Evolutionary conservation across 2,888 invertebrate species (phyloP).

Genomic region (Stenotaenia linearis): DNA sequence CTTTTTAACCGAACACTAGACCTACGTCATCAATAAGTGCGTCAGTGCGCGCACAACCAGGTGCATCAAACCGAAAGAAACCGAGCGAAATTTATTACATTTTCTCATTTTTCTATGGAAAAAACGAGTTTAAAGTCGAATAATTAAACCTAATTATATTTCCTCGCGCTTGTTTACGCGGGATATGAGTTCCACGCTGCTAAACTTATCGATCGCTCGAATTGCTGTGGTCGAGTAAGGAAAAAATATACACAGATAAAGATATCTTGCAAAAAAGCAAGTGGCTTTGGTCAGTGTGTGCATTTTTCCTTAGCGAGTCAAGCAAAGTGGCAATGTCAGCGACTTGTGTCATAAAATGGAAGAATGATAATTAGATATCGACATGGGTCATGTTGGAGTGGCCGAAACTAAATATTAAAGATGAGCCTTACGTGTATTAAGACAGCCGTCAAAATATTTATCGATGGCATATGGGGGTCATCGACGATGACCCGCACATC

Average conservation of each 20-base stretch:
- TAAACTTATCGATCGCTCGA: background rate
- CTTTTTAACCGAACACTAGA: constrained; percentile 16
- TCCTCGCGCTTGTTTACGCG: too few species aligned
- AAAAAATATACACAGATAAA: background rate
- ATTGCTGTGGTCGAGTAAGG: background rate
- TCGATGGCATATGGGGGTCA: background rate
- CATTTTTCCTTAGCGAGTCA: background rate
- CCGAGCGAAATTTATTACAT: too few species aligned
- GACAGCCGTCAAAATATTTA: background rate
- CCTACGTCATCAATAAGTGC: constrained; percentile 10
- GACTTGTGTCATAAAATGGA: background rate
- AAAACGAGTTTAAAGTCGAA: too few species aligned
- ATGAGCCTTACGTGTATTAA: background rate
- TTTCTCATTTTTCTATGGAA: too few species aligned
- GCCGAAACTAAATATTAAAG: background rate
- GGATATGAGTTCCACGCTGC: background rate
- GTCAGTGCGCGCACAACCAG: background rate
- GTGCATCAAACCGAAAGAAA: background rate
- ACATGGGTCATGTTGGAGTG: background rate
- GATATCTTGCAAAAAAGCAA: background rate
- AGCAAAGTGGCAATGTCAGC: background rate
- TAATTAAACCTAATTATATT: too few species aligned
- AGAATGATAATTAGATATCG: background rate
- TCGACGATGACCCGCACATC: background rate
- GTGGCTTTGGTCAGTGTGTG: background rate